These are phyloP conservation scores for Drosophila mimetica DNA, from an alignment of 2,888 invertebrate species.

Conservation along the genomic window DNA sequence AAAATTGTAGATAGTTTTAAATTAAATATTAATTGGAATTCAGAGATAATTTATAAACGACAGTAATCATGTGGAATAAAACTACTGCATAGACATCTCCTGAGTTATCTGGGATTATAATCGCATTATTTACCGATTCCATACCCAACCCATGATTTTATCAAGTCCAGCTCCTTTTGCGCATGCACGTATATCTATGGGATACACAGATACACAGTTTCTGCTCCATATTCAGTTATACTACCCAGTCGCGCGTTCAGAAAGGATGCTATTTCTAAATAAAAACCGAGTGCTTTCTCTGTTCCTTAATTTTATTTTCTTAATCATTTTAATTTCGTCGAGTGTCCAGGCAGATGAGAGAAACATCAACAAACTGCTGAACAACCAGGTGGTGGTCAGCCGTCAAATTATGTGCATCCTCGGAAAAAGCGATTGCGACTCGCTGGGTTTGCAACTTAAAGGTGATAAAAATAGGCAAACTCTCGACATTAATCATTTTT, in stretches of 20 bases:
- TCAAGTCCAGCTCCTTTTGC: slow-evolving; percentile 33
- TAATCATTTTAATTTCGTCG: slow-evolving; percentile 55
- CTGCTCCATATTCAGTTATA: slow-evolving; percentile 31
- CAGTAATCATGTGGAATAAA: neutral
- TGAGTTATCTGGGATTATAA: slow-evolving; percentile 7
- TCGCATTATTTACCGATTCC: slow-evolving; percentile 6
- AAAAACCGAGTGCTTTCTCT: slow-evolving; percentile 53
- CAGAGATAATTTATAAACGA: no score
- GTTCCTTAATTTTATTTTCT: slow-evolving; percentile 70
- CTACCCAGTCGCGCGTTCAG: slow-evolving; percentile 35
- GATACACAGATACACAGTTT: slow-evolving; percentile 69
- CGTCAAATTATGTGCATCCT: slow-evolving; percentile 87
- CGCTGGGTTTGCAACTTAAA: slow-evolving; percentile 87
- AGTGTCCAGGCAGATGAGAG: slow-evolving; percentile 77
- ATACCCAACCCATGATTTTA: slow-evolving; percentile 11
- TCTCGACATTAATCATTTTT: no score
- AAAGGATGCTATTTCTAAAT: slow-evolving; percentile 56
- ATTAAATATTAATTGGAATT: no score
- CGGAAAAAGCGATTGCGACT: slow-evolving; percentile 86
- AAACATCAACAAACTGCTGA: slow-evolving; percentile 81
- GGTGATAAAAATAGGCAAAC: slow-evolving; percentile 80
- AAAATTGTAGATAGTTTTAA: no score
- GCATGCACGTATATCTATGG: slow-evolving; percentile 51
- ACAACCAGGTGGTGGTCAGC: slow-evolving; percentile 84
- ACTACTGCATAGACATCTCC: neutral